A percentile compares a stretch with the other conserved stretches of the same genome.
Evolutionary conservation across 2,888 invertebrate species (phyloP).

Genomic region (Spialia ferax): DNA sequence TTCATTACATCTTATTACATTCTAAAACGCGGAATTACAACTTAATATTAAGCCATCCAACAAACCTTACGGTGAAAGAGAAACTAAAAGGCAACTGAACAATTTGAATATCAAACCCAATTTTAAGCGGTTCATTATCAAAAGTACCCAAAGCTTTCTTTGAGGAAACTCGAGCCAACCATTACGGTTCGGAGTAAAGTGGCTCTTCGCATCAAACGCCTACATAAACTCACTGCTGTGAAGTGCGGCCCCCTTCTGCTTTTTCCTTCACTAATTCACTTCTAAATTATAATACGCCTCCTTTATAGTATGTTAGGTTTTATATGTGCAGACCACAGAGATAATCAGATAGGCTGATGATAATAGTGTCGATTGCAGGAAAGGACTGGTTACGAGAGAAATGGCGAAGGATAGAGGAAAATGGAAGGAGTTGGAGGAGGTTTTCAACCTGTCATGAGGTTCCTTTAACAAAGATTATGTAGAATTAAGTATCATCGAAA

Average conservation of each 20-base stretch:
- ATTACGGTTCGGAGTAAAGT: constrained; percentile 7
- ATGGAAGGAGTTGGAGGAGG: no score
- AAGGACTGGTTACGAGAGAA: no score
- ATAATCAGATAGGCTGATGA: no score
- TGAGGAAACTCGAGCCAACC: constrained; percentile 3
- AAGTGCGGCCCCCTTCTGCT: constrained; percentile 4
- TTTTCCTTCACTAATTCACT: background rate
- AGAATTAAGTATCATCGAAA: no score
- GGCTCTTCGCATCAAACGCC: constrained; percentile 10
- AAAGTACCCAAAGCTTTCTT: constrained; percentile 10
- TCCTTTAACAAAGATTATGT: no score
- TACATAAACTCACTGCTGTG: constrained; percentile 2
- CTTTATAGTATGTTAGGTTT: background rate
- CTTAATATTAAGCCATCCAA: no score
- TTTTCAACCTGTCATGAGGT: no score
- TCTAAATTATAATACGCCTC: background rate
- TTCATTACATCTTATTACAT: no score
- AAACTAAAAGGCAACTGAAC: background rate
- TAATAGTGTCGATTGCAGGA: no score
- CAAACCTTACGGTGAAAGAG: background rate
- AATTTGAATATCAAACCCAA: constrained; percentile 10
- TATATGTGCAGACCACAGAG: no score
- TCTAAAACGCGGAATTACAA: no score
- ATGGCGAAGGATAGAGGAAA: no score
- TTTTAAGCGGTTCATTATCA: constrained; percentile 14